Percentiles rank a stretch among this genome's conserved stretches.
phyloP scores from a whole-genome alignment of 2,113 vertebrate species.

The Tympanuchus pallidicinctus region DNA sequence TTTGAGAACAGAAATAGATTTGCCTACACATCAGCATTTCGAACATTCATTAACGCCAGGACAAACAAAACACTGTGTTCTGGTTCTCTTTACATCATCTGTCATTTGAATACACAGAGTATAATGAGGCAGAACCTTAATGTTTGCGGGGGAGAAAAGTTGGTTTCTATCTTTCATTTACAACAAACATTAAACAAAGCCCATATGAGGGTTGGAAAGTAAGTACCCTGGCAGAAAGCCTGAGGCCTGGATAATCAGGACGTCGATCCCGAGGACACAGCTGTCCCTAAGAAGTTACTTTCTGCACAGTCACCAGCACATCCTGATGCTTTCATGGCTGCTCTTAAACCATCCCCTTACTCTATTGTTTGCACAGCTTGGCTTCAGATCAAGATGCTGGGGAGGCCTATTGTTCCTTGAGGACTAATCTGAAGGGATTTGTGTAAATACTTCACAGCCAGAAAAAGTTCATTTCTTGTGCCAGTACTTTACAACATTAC shows the following conservation, averaged over 20 bases:
- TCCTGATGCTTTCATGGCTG: not conserved
- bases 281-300: not conserved
- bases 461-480: not conserved
- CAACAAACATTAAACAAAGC: not conserved
- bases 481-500: not conserved
- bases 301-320: fast-evolving
- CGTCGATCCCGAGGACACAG: not conserved
- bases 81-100: slow-evolving; percentile 47
- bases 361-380: not conserved
- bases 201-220: not conserved
- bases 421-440: not conserved
- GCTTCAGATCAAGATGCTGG: not conserved
- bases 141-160: not conserved
- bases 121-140: slow-evolving; percentile 57
- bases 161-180: not conserved
- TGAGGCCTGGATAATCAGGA: not conserved
- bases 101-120: slow-evolving; percentile 22
- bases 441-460: not conserved
- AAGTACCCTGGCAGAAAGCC: not conserved
- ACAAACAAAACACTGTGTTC: slow-evolving; percentile 49
- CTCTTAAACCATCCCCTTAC: not conserved
- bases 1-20: slow-evolving; percentile 65
- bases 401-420: not conserved
- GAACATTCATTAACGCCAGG: slow-evolving; percentile 17
- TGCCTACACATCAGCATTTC: slow-evolving; percentile 62